Evolutionary conservation across 1,140 invertebrate species (phyloP).

Genomic region (Yoshiicerus persimilis): DNA sequence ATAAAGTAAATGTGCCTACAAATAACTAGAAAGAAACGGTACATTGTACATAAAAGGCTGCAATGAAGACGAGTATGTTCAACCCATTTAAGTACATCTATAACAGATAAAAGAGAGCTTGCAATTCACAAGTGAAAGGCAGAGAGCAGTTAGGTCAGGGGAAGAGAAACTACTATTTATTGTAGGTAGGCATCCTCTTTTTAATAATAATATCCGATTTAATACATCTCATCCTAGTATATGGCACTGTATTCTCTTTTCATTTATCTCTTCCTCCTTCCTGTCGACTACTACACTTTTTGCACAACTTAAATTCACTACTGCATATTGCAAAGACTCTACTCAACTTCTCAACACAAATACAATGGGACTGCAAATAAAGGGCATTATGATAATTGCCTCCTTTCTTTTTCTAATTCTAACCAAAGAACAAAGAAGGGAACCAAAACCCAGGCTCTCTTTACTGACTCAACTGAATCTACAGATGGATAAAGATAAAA

Average conservation of each 20-base stretch:
- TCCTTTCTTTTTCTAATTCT: background rate
- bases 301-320: background rate
- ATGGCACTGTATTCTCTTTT: background rate
- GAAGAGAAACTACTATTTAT: background rate
- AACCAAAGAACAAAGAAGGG: background rate
- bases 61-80: background rate
- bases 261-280: background rate
- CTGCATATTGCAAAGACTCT: background rate
- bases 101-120: background rate
- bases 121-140: background rate
- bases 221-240: background rate
- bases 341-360: background rate
- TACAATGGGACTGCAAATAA: background rate
- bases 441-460: background rate
- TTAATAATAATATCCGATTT: background rate
- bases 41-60: background rate
- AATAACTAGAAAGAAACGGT: background rate
- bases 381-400: background rate
- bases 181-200: background rate
- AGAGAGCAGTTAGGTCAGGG: background rate
- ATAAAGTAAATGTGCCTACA: too few relatives aligned
- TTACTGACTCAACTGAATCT: background rate
- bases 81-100: background rate
- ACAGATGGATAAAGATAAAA: background rate
- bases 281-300: background rate